A percentile compares a stretch with the other conserved stretches of the same genome.
phyloP scores from a whole-genome alignment of 1,140 invertebrate species.

The Drosophila sturtevanti region DNA sequence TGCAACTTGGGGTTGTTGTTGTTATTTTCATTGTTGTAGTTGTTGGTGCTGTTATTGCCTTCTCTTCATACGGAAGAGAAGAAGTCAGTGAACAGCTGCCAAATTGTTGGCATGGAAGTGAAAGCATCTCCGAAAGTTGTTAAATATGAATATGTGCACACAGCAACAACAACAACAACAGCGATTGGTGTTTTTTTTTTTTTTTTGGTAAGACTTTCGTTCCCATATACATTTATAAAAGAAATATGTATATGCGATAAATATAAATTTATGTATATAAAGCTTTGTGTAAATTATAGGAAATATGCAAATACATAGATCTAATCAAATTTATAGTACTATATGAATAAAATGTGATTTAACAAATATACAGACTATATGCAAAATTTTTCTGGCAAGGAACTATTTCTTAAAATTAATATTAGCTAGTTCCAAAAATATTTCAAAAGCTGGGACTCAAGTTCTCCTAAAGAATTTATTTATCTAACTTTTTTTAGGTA shows the following conservation, averaged over 20 bases:
- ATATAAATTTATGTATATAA: not conserved
- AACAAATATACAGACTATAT: too few species aligned
- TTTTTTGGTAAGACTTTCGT: not conserved
- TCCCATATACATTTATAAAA: not conserved
- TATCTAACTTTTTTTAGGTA: too few species aligned
- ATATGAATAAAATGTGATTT: too few species aligned
- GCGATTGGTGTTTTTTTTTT: slow-evolving; percentile 2
- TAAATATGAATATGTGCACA: slow-evolving; percentile 59
- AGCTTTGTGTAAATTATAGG: not conserved
- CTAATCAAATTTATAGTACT: too few species aligned
- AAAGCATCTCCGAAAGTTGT: slow-evolving; percentile 75
- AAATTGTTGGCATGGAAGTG: slow-evolving; percentile 70
- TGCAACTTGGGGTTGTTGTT: slow-evolving; percentile 27
- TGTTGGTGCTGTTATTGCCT: slow-evolving; percentile 7
- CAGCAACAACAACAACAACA: slow-evolving; percentile 29
- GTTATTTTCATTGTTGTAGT: slow-evolving; percentile 5
- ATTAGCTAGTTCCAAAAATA: too few species aligned
- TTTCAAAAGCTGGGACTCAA: too few species aligned
- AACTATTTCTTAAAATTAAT: too few species aligned
- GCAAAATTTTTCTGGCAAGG: too few species aligned
- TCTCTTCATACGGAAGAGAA: slow-evolving; percentile 37
- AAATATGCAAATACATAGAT: too few species aligned
- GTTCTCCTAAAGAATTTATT: too few species aligned
- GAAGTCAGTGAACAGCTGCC: slow-evolving; percentile 41
- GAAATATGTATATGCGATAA: not conserved